These are phyloP conservation scores for Morone saxatilis DNA, from an alignment of 2,113 vertebrate species.

Conservation along the genomic window DNA sequence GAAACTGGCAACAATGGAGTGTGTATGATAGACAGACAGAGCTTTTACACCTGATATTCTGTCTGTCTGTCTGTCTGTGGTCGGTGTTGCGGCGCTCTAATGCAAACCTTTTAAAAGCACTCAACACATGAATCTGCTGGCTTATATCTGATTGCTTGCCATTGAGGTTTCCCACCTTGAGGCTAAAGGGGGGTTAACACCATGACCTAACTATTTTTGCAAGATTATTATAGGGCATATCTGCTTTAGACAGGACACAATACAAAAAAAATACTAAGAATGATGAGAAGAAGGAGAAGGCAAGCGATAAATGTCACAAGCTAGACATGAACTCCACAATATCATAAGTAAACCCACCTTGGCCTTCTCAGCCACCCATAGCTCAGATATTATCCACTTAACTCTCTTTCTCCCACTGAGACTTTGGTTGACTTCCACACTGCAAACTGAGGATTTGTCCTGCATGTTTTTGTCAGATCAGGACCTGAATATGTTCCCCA, in stretches of 20 bases:
- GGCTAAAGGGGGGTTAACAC: constrained; percentile 34
- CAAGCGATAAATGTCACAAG: constrained; percentile 29
- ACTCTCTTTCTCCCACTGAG: background rate
- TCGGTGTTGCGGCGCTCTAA: constrained; percentile 55
- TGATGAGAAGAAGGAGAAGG: constrained; percentile 5
- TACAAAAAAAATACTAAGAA: background rate
- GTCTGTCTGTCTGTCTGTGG: constrained; percentile 52
- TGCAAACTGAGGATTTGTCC: background rate
- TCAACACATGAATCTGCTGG: constrained; percentile 53
- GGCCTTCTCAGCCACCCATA: background rate
- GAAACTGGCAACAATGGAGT: constrained; percentile 73
- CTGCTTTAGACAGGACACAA: constrained; percentile 44
- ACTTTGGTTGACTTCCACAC: background rate
- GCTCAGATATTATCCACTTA: background rate
- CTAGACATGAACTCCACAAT: constrained; percentile 16
- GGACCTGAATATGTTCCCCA: background rate
- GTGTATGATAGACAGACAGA: constrained; percentile 75
- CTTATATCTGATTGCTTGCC: constrained; percentile 72
- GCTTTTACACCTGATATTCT: constrained; percentile 74
- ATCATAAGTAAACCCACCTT: background rate
- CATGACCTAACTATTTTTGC: constrained; percentile 55
- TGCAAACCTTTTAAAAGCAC: constrained; percentile 72
- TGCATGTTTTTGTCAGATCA: background rate
- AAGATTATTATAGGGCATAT: constrained; percentile 60
- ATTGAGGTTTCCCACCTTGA: constrained; percentile 60